A percentile compares a stretch with the other conserved stretches of the same genome.
These are phyloP conservation scores for Triplophysa yarkandensis DNA, from an alignment of 2,797 vertebrate genomes.

Conservation along the genomic window DNA sequence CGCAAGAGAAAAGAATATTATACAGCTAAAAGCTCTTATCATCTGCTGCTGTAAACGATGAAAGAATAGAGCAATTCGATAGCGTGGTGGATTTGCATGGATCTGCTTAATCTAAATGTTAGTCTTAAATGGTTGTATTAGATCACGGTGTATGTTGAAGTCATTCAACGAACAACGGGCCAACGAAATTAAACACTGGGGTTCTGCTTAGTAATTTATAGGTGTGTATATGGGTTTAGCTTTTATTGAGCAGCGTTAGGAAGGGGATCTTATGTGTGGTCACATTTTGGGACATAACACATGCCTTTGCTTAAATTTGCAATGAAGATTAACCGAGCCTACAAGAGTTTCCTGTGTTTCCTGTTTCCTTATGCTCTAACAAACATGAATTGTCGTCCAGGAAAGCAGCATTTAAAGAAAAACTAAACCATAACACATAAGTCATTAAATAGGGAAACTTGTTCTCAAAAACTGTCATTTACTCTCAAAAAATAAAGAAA, in stretches of 20 bases:
- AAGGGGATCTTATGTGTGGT: neutral
- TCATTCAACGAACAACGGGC: conserved; percentile 51
- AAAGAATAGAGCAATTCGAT: conserved; percentile 62
- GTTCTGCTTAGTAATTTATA: neutral
- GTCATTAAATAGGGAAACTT: too few relatives aligned
- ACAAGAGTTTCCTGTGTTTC: too few relatives aligned
- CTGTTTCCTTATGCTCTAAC: too few relatives aligned
- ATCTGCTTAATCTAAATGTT: conserved; percentile 67
- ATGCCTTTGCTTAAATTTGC: neutral
- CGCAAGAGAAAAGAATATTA: conserved; percentile 59
- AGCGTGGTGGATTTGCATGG: conserved; percentile 58
- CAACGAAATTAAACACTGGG: conserved; percentile 17
- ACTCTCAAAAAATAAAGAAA: too few relatives aligned
- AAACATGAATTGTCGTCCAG: too few relatives aligned
- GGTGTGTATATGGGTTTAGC: neutral
- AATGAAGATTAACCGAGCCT: neutral
- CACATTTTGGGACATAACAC: neutral
- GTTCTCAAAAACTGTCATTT: too few relatives aligned
- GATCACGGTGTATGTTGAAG: conserved; percentile 48
- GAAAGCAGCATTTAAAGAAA: too few relatives aligned
- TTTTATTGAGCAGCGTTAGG: conserved; percentile 2
- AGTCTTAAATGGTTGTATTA: conserved; percentile 58
- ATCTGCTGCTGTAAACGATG: conserved; percentile 63
- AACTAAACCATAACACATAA: too few relatives aligned
- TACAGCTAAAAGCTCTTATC: conserved; percentile 66